Base-by-base conservation (phyloP, 1,140 invertebrate species). In the Drosophila arawakana region DNA sequence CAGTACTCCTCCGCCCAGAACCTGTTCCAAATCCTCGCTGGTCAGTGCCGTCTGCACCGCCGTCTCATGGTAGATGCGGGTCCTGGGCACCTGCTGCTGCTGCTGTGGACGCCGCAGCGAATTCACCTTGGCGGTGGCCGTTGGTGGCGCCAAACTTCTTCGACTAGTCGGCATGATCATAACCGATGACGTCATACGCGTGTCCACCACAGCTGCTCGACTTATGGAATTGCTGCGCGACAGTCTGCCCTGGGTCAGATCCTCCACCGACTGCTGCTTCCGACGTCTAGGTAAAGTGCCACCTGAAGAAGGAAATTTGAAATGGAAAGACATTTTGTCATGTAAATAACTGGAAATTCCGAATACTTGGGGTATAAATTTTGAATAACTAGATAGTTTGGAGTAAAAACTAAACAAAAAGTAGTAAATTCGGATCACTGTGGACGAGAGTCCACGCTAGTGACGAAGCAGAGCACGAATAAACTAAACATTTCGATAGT, bases 61-160 rank as follows among this genome's bases (percentile, higher is more conserved):
- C 0, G 94, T 95, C 92, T 97, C 96, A 68, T 97, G 96, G 88
- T 96, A 97, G 65, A 97, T 97, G 76, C 94, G 94, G 0, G 95
- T 96, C 80, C 93, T 54, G 3, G 58, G 62, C 37, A 58, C 7
- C 62, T 30, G 43, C n/a, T 37, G 61, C 18, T 59, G 70, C 10
- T 68, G 72, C 46, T 70, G 72, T 1, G 83, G 81, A 8, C 81
- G 73, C 11, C 85, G 59, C 41, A 88, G 47, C 10, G 85, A 88
- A 8, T 85, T 84, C 3, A 90, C 85, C 41, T 89, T 89, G 50
- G 91, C 89, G 6, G 80, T 82, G 39, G 92, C 92, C 34, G 71
- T 41, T 46, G 84, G 70, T 41, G 75, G 79, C 35, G 58, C 72
- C 46, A 90, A 18, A 65, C 68, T 75, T 34, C 83, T 73, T 1